Evolutionary conservation across 2,113 vertebrate species (phyloP), one percentile per base, ranked within the genome.

Genomic region (Typhlomys cinereus): DNA sequence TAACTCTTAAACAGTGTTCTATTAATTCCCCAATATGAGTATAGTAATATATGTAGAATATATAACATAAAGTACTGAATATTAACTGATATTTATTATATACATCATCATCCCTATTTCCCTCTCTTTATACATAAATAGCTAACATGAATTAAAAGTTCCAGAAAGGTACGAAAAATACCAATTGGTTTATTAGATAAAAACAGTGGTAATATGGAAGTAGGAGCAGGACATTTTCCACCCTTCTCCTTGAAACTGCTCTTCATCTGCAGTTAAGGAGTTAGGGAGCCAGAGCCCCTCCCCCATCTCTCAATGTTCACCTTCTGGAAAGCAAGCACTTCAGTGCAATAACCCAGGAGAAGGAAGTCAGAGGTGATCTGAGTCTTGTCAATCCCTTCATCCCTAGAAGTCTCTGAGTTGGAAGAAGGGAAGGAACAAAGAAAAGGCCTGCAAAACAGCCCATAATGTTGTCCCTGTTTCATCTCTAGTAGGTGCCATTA

Each of bases 171-270:
- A 98, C 97, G 96, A 98, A 98, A 98, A 98, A 98, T 98, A 98
- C 92, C 95, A 96, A 96, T 97, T 97, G 82, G 93, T 98, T 98
- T 98, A 98, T 98, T 98, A 97, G 97, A 97, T 96, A 96, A 97
- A 97, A 97, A 97, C 95, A 90, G 83, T 94, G 87, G 95, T 97
- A 97, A 98, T 96, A 97, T 97, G 97, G 96, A 95, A 75, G 81
- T 92, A 50, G 94, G 88, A 96, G 91, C n/a, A 96, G 74, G 85
- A 92, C 88, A 76, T 84, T 50, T 92, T 82, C 81, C 59, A 73
- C 93, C 91, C 57, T 0, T n/a, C 76, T 76, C 84, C n/a, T 76
- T n/a, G 0, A 50, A 62, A 62, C 80, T 29, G 1, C 9, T 31
- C 0, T 0, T 92, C 83, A 88, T 87, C 46, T 7, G 0, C 71